Percentiles rank a stretch among this genome's conserved stretches.
These are phyloP conservation scores for Monopterus albus DNA, from an alignment of 2,113 vertebrate genomes.

Conservation along the genomic window DNA sequence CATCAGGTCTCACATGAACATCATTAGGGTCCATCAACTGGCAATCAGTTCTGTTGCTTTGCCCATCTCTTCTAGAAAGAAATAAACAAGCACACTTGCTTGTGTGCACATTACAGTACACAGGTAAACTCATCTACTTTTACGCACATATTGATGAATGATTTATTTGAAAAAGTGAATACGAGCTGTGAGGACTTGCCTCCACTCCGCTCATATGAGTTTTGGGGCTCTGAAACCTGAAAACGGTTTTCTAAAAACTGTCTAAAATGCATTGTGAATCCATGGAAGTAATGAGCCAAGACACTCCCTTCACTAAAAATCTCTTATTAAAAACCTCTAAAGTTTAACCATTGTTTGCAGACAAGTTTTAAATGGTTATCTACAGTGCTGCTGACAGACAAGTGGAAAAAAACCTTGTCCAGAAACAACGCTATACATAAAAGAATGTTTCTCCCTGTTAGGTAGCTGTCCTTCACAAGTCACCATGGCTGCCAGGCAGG, in stretches of 20 bases:
- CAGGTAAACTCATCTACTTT: neutral
- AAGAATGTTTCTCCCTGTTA: conserved; percentile 36
- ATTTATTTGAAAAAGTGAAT: conserved; percentile 51
- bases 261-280: conserved; percentile 15
- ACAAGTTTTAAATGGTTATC: conserved; percentile 34
- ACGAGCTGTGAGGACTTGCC: conserved; percentile 4
- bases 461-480: conserved; percentile 61
- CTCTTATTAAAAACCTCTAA: conserved; percentile 49
- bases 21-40: conserved; percentile 26
- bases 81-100: conserved; percentile 12
- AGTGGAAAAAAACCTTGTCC: neutral
- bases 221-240: conserved; percentile 24
- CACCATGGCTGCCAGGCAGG: conserved; percentile 50
- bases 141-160: conserved; percentile 33
- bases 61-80: conserved; percentile 8
- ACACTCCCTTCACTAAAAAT: conserved; percentile 28
- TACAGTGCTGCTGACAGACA: conserved; percentile 2
- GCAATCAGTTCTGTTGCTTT: conserved; percentile 50
- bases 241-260: conserved; percentile 26
- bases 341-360: conserved; percentile 25
- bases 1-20: conserved; percentile 19
- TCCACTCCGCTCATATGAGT: conserved; percentile 7
- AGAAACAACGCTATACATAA: conserved; percentile 1
- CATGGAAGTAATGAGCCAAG: conserved; percentile 40
- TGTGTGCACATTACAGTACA: neutral